Conservation (phyloP, 2,113 vertebrate genomes). For the Fukomys damarensis region DNA sequence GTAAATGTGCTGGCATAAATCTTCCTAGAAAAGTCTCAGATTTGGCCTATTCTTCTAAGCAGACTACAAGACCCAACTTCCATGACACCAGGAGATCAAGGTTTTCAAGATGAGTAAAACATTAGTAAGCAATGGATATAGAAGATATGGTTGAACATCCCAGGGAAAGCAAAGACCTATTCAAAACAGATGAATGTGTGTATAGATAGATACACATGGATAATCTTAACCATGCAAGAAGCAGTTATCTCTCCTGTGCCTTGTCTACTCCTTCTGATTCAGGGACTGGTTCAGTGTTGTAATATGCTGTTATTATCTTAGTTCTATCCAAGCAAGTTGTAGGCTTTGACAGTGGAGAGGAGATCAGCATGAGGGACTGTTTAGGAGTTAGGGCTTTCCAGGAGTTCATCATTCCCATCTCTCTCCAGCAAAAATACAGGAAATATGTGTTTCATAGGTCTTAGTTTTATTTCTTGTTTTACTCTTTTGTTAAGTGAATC, state of each 20-base stretch:
- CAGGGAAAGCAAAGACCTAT: neutral
- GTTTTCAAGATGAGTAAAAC: neutral
- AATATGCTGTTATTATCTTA: neutral
- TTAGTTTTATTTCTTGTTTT: neutral
- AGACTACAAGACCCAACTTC: neutral
- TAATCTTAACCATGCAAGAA: neutral
- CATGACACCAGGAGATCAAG: neutral
- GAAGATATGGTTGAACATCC: neutral
- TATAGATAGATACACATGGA: neutral
- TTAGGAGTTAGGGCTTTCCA: neutral
- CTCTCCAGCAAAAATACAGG: neutral
- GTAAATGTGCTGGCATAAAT: neutral
- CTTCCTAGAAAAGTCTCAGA: neutral
- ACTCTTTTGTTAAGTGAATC: neutral
- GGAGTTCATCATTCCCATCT: neutral
- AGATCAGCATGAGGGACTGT: neutral
- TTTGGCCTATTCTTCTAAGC: neutral
- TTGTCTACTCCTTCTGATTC: neutral
- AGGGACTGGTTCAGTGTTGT: neutral
- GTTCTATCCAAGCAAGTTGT: too few relatives aligned
- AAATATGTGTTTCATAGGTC: neutral
- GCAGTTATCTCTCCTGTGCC: neutral
- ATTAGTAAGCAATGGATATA: too few relatives aligned
- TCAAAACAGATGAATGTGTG: too few relatives aligned
- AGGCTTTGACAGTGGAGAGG: neutral